Evolutionary conservation across 2,888 invertebrate species (phyloP).

Genomic region (Cacoxenus indagator): DNA sequence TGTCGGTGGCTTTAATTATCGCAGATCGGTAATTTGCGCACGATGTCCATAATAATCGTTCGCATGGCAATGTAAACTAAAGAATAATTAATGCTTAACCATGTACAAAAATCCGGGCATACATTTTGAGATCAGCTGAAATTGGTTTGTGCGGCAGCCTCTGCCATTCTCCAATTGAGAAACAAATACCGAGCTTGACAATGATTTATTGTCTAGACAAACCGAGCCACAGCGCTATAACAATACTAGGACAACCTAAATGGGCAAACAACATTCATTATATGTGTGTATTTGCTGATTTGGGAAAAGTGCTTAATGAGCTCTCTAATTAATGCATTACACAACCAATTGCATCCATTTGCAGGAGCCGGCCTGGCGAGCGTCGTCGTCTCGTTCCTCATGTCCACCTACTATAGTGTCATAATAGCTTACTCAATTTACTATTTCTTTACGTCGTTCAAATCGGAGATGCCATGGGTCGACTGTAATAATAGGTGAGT

Average conservation of each 20-base stretch:
- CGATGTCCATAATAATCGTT: constrained; percentile 2
- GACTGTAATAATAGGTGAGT: constrained; percentile 81
- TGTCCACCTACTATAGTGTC: constrained; percentile 96
- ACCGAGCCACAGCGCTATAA: background rate
- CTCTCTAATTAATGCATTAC: background rate
- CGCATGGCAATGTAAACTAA: constrained; percentile 33
- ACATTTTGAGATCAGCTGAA: background rate
- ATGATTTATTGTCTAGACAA: constrained; percentile 10
- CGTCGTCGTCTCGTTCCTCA: constrained; percentile 93
- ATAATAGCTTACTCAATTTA: constrained; percentile 95
- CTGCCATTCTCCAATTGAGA: background rate
- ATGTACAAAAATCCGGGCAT: too few relatives aligned
- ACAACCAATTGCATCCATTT: constrained; percentile 45
- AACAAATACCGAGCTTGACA: background rate
- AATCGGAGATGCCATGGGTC: constrained; percentile 90
- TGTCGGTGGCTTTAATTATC: background rate
- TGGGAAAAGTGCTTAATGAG: background rate
- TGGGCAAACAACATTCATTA: background rate
- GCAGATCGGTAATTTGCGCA: constrained; percentile 6
- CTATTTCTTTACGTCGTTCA: constrained; percentile 92
- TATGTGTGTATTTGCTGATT: too few relatives aligned
- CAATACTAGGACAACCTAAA: background rate
- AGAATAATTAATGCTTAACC: constrained; percentile 47
- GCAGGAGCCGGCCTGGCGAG: constrained; percentile 94
- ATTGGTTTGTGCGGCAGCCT: background rate